These are phyloP conservation scores for Cydia pomonella DNA, from an alignment of 1,140 invertebrate genomes.

Conservation along the genomic window DNA sequence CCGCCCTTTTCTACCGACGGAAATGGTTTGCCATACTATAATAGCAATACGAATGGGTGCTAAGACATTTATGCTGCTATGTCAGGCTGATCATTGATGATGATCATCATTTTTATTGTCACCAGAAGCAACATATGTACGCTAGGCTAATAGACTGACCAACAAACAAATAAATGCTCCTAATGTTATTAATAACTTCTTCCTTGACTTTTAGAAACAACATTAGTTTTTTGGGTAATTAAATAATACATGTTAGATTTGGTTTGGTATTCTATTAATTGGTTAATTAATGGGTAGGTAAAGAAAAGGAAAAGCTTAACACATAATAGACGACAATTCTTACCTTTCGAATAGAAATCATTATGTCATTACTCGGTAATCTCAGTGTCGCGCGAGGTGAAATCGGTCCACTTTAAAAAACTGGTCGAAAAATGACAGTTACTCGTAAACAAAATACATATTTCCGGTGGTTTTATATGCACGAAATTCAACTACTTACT, in stretches of 20 bases:
- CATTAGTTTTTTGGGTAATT: no score
- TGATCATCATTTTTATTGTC: no score
- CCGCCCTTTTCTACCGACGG: no score
- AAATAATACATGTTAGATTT: neutral
- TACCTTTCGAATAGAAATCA: conserved; percentile 30
- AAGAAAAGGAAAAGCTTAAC: neutral
- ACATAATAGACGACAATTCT: conserved; percentile 7
- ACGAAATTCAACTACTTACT: neutral
- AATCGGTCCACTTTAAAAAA: conserved; percentile 25
- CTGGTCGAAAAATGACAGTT: conserved; percentile 21
- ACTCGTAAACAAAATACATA: neutral
- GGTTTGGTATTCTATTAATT: conserved; percentile 10
- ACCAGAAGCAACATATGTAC: no score
- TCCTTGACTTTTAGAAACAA: no score
- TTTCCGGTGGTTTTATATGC: neutral
- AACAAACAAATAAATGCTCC: no score
- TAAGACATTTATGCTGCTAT: no score
- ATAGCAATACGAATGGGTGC: no score
- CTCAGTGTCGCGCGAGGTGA: neutral
- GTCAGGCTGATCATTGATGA: no score
- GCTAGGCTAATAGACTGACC: no score
- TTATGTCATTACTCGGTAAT: conserved; percentile 24
- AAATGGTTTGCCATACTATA: no score
- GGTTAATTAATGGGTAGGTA: neutral
- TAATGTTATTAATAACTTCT: no score